These are phyloP conservation scores for Solenopsis fugax DNA, from an alignment of 1,140 invertebrate genomes.

Conservation along the genomic window DNA sequence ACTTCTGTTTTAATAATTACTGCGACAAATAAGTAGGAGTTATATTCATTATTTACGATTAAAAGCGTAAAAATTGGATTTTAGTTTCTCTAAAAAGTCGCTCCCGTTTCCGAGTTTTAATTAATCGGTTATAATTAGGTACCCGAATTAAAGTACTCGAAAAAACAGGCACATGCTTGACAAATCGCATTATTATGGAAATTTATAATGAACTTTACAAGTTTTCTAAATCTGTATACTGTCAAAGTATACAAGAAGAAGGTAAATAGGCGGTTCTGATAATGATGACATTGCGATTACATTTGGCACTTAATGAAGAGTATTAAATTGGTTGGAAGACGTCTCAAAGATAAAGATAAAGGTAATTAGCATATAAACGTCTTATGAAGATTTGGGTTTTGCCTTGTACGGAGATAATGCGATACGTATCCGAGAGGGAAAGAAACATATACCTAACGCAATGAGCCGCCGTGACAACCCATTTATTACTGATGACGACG, in stretches of 20 bases:
- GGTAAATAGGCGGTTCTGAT: not conserved
- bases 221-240: not conserved
- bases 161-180: not conserved
- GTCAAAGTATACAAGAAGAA: not conserved
- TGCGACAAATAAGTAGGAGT: not conserved
- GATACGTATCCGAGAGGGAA: not conserved
- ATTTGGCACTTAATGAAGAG: conserved; percentile 15
- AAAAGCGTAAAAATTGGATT: not conserved
- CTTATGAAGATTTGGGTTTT: conserved; percentile 11
- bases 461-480: conserved; percentile 87
- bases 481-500: conserved; percentile 84
- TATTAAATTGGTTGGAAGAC: conserved; percentile 18
- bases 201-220: not conserved
- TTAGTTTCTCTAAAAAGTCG: not conserved
- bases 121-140: not conserved
- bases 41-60: not conserved
- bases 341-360: conserved; percentile 35
- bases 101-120: not conserved
- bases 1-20: not conserved
- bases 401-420: conserved; percentile 4
- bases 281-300: conserved; percentile 20
- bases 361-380: not conserved
- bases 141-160: not conserved
- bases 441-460: conserved; percentile 81
- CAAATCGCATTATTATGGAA: not conserved